Evolutionary conservation across 2,113 vertebrate genomes (phyloP), one percentile per base, ranked within the genome.

Genomic region (Oxyura jamaicensis): DNA sequence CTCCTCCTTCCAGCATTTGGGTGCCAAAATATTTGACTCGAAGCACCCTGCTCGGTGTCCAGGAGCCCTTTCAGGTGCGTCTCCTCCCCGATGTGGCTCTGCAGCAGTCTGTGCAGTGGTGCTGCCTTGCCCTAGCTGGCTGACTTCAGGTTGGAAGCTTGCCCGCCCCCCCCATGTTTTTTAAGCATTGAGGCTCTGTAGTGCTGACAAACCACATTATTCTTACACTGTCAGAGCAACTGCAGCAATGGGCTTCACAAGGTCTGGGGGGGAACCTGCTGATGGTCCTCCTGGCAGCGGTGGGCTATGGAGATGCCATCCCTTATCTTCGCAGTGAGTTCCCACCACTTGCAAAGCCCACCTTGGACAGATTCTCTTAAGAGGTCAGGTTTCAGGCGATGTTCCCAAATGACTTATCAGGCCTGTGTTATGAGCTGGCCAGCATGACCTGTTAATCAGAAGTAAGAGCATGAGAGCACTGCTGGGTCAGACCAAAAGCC

Each of bases 191-290:
- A 0, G 0, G 13, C 33, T 62, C 14, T 7, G 12, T 25, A 33
- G 6, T 6, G 4, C 0, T 23, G 68, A 28, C 6, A 13, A 56
- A 25, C 25, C 22, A 11, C 3, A 2, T 17, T 8, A 4, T 6
- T 1, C 0, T 16, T 10, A 2, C 0, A 0, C 28, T 29, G 13
- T 7, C 73, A 41, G 68, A 68, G 25, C 35, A 74, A 22, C 2
- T 11, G 20, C 41, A 75, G 36, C 15, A 59, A 14, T 1, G 10
- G 19, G 6, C 2, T 3, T 2, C 29, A 28, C 29, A 31, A 42
- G 44, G 14, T 23, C n/a, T 1, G 2, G 16, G 8, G 12, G 25
- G 21, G 10, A 58, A 68, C 10, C 62, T 58, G 46, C 11, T 50
- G 42, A 13, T 33, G 41, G 8, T 39, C 5, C 9, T 60, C 39